phyloP scores from a whole-genome alignment of 2,113 vertebrate genomes.

The Varanus salvator region DNA sequence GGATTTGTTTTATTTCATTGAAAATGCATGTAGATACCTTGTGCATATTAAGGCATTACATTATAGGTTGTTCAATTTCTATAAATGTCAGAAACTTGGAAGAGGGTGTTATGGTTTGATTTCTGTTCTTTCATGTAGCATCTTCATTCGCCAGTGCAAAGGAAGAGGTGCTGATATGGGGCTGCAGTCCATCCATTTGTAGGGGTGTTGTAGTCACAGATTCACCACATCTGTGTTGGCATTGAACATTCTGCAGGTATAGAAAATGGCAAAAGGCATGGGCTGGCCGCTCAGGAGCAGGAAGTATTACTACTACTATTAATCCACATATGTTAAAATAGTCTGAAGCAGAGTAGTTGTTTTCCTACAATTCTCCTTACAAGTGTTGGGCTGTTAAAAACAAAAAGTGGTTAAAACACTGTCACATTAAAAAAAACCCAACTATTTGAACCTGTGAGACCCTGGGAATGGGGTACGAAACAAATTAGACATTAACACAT shows the following conservation, averaged over 20 bases:
- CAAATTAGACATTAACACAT: neutral
- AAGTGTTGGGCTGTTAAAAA: neutral
- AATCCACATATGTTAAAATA: neutral
- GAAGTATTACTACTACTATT: neutral
- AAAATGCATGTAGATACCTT: conserved; percentile 36
- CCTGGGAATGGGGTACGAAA: neutral
- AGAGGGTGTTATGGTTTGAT: conserved; percentile 9
- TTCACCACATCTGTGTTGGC: neutral
- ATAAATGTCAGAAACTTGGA: conserved; percentile 34
- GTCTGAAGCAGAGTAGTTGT: neutral
- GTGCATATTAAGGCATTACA: conserved; percentile 50
- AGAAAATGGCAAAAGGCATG: neutral
- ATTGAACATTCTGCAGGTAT: neutral
- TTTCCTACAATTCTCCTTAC: neutral
- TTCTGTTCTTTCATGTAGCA: conserved; percentile 1
- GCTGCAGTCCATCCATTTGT: neutral
- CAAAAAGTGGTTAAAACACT: neutral
- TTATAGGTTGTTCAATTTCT: conserved; percentile 37
- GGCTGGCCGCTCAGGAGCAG: neutral
- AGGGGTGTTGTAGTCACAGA: neutral
- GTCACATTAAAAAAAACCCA: too few relatives aligned
- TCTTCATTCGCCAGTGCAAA: neutral
- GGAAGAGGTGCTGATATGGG: neutral
- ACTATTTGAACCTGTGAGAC: conserved; percentile 3
- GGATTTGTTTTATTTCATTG: conserved; percentile 16